These are phyloP conservation scores for Crioceris asparagi DNA, from an alignment of 2,888 invertebrate species.

Conservation along the genomic window DNA sequence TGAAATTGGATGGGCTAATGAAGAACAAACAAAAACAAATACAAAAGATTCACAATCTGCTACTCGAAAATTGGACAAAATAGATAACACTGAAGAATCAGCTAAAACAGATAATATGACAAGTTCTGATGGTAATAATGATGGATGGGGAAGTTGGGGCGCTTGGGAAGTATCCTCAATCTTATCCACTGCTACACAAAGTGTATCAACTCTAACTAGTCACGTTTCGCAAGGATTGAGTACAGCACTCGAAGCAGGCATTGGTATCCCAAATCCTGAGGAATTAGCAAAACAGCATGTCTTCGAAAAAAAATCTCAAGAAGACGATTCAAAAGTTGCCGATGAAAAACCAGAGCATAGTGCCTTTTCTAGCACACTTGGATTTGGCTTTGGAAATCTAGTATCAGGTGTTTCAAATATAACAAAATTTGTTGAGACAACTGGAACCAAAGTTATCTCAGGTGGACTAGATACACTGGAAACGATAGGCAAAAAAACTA, in stretches of 20 bases:
- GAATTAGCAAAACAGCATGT: slow-evolving; percentile 51
- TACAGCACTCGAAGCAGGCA: slow-evolving; percentile 66
- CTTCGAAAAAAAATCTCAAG: not conserved
- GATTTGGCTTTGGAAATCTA: slow-evolving; percentile 44
- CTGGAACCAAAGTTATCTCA: slow-evolving; percentile 51
- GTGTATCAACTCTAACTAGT: slow-evolving; percentile 65
- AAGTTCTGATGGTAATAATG: not conserved
- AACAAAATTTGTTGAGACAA: slow-evolving; percentile 59
- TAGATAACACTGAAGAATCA: not conserved
- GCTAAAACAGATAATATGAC: not conserved
- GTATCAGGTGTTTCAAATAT: slow-evolving; percentile 53
- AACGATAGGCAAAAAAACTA: slow-evolving; percentile 88
- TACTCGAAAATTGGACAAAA: no score
- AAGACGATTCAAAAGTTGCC: slow-evolving; percentile 7
- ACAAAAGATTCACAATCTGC: no score
- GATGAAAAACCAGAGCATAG: not conserved
- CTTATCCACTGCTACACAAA: slow-evolving; percentile 62
- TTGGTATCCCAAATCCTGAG: slow-evolving; percentile 76
- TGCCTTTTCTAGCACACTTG: slow-evolving; percentile 4
- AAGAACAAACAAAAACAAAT: slow-evolving; percentile 4
- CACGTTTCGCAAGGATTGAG: slow-evolving; percentile 74
- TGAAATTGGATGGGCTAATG: slow-evolving; percentile 29
- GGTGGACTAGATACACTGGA: slow-evolving; percentile 83
- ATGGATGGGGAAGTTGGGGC: slow-evolving; percentile 45
- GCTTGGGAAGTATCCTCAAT: slow-evolving; percentile 67